Percentiles rank a stretch among this genome's conserved stretches.
Conservation (phyloP, 2,888 invertebrate species). For the Oxyscelio sp. region DNA sequence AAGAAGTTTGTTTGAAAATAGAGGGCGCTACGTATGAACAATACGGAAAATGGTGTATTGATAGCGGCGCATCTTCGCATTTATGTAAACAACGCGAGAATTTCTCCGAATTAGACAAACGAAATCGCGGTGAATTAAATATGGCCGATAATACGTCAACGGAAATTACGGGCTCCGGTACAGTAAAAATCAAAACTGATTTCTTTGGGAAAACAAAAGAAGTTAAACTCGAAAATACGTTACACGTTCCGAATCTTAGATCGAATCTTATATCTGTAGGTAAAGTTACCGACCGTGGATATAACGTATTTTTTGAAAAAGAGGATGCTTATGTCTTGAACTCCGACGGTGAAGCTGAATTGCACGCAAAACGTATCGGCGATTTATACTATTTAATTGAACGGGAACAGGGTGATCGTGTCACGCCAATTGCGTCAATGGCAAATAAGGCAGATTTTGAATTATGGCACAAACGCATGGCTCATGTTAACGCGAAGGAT, state of each 20-base stretch:
- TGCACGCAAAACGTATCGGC: too few relatives aligned
- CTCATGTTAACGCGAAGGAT: slow-evolving; percentile 1
- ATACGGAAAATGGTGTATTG: background rate
- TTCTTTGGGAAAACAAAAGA: background rate
- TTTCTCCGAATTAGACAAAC: background rate
- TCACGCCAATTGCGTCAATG: too few relatives aligned
- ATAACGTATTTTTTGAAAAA: too few relatives aligned
- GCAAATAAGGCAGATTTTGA: background rate
- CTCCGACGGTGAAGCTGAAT: too few relatives aligned
- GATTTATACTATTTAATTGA: too few relatives aligned
- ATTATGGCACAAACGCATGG: slow-evolving; percentile 9
- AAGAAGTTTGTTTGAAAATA: background rate
- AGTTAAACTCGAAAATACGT: background rate
- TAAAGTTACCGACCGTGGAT: too few relatives aligned
- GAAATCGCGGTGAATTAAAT: background rate
- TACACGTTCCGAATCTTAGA: too few relatives aligned
- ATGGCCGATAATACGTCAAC: background rate
- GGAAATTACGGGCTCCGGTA: background rate
- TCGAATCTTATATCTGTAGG: too few relatives aligned
- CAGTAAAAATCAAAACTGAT: background rate
- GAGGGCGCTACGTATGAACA: background rate
- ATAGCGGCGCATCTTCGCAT: background rate
- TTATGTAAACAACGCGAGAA: background rate
- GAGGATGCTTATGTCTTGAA: too few relatives aligned
- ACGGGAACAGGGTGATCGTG: too few relatives aligned